Conservation (phyloP, 2,888 invertebrate species). For the Melanostoma mellinum region DNA sequence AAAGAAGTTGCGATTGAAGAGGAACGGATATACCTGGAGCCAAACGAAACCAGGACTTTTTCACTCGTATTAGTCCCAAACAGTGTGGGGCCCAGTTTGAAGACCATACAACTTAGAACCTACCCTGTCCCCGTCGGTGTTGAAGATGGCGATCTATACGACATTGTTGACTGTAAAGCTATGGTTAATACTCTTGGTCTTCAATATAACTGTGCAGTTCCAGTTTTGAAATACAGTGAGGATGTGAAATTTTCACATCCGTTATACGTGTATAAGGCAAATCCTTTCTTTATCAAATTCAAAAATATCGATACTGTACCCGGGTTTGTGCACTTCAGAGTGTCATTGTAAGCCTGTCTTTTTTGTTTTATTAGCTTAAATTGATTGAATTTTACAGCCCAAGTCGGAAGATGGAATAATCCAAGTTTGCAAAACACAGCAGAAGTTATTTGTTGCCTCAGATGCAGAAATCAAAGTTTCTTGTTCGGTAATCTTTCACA, state of each 20-base stretch:
- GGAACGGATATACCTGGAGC: slow-evolving; percentile 78
- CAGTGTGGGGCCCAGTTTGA: slow-evolving; percentile 75
- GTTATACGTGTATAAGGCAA: slow-evolving; percentile 76
- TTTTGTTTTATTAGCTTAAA: not conserved
- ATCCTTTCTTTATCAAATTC: slow-evolving; percentile 76
- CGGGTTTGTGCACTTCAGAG: slow-evolving; percentile 79
- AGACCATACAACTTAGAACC: slow-evolving; percentile 76
- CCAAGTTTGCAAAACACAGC: slow-evolving; percentile 75
- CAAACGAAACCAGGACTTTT: slow-evolving; percentile 77
- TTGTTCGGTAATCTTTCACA: slow-evolving; percentile 75
- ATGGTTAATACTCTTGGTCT: slow-evolving; percentile 76
- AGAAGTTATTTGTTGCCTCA: slow-evolving; percentile 77
- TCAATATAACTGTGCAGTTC: slow-evolving; percentile 77
- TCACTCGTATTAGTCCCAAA: slow-evolving; percentile 78
- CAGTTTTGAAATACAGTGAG: slow-evolving; percentile 75
- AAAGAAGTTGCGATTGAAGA: slow-evolving; percentile 78
- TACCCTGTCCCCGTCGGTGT: slow-evolving; percentile 76
- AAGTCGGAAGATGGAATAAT: slow-evolving; percentile 73
- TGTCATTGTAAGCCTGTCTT: slow-evolving; percentile 76
- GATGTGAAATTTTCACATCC: slow-evolving; percentile 73
- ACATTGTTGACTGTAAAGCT: slow-evolving; percentile 74
- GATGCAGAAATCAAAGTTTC: slow-evolving; percentile 61
- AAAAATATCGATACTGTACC: slow-evolving; percentile 75
- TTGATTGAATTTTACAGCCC: slow-evolving; percentile 69
- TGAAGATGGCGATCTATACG: slow-evolving; percentile 26